Base-by-base conservation (phyloP, 2,797 vertebrate species). In the Catostomus latipinnis region DNA sequence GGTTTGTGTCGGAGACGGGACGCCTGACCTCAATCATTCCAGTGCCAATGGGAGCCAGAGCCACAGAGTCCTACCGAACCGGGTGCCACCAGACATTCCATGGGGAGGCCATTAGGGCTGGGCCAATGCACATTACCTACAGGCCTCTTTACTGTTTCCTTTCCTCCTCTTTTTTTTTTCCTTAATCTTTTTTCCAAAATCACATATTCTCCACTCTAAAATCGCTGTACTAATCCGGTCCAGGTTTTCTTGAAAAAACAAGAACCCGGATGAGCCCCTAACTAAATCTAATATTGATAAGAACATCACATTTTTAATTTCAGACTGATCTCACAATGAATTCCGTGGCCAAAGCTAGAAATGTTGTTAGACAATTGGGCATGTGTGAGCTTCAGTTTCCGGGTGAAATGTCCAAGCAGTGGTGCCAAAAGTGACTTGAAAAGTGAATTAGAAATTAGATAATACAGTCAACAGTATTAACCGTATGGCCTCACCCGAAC, bases 1-100 rank as follows among this genome's bases (percentile, higher is more conserved):
- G 79, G 80, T 85, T 80, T 84, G 83, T 89, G 87, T 89, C 84
- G 84, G 89, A 77, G 81, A 63, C 68, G 53, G 73, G 72, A 81
- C 84, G 72, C 82, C 81, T 83, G 77, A 71, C 79, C 85, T 76
- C 74, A 72, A 73, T 87, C 74, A 76, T 74, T 74, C 81, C 77
- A 48, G 84, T 71, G 76, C 70, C 80, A 83, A 84, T 84, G 86
- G 84, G 87, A 89, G 71, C 86, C 81, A 50, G 78, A 72, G 7
- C 68, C 62, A 57, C 18, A 58, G 77, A 81, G 86, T 65, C 71
- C 16, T 34, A 69, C 67, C 69, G 69, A 22, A 66, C 49, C 68
- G 45, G 22, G 65, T 12, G 68, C 43, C 14, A 10, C 46, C 50
- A 79, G 74, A 81, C 81, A 67, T 69, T 63, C 66, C 11, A 74